Base-by-base conservation (phyloP, 2,113 vertebrate genomes). In the Cyphomyrus discorhynchus region DNA sequence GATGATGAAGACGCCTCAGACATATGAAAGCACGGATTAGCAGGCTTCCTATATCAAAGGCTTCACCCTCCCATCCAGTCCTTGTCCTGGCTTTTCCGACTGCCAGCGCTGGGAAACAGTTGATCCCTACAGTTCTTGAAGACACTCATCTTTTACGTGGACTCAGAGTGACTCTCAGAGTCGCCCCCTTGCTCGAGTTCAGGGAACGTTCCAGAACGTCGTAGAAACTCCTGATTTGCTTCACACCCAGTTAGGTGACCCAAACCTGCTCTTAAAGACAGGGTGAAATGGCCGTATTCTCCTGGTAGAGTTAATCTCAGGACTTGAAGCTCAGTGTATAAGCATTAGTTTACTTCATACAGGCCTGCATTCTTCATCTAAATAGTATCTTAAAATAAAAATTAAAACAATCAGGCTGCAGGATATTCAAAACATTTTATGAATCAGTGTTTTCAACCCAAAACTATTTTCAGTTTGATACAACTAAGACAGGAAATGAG, bases 11-110 rank as follows among this genome's bases (percentile, higher is more conserved):
- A 92, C 89, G 89, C 90, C 46, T 89, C 90, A 89, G 89, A 80
- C 50, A 87, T 89, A 91, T 88, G 90, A 90, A 91, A 92, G 91
- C 66, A 39, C 89, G 93, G 91, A 92, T 93, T 92, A 92, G 89
- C 86, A 52, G 90, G 89, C 91, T 91, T 89, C 87, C 85, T n/a
- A 91, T 90, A 92, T 92, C 92, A 92, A 93, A 93, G 91, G 89
- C 70, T 89, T 86, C 47, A 52, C 84, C 82, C 46, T 83, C 46
- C 24, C 19, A 45, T 45, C 27, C 58, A 84, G 88, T 84, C 77
- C 53, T 88, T 88, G 74, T 21, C 52, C 15, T 31, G 31, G 52
- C 83, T 80, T 90, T 89, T 66, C 89, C 49, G 85, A 15, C 58
- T 27, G 46, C 15, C n/a, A 45, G 45, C 24, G 13, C 80, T 47